Conservation (phyloP, 2,797 vertebrate genomes). For the Urosaurus nigricauda region DNA sequence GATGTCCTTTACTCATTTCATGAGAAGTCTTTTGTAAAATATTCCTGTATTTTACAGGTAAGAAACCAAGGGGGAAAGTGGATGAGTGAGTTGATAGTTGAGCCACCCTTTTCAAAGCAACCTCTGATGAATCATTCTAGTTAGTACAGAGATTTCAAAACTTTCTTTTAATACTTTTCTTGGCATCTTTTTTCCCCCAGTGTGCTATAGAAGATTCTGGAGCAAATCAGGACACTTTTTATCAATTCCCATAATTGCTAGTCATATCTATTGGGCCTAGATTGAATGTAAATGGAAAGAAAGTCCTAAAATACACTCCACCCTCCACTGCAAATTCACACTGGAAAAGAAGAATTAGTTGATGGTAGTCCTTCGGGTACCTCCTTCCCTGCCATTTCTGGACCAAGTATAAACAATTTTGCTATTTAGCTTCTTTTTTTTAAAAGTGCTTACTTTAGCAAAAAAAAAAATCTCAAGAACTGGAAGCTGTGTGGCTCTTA, state of each 20-base stretch:
- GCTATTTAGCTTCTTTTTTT: not conserved
- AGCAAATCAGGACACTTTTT: not conserved
- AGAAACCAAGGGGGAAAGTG: not conserved
- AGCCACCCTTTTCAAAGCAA: not conserved
- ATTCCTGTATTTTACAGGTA: not conserved
- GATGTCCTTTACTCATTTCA: not conserved
- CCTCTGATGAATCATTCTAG: not conserved
- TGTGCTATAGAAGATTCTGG: not conserved
- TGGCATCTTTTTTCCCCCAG: too few relatives aligned
- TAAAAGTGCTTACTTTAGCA: not conserved
- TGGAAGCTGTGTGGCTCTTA: not conserved
- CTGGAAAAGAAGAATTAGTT: not conserved
- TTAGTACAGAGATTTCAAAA: not conserved
- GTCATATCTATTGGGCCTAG: not conserved
- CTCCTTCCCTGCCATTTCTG: not conserved
- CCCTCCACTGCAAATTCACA: not conserved
- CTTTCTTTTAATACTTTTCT: not conserved
- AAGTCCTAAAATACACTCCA: not conserved
- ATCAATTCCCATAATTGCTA: not conserved
- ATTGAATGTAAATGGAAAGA: not conserved
- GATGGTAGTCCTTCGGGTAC: too few relatives aligned
- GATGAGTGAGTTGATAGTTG: not conserved
- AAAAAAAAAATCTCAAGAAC: not conserved
- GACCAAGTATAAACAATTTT: too few relatives aligned
- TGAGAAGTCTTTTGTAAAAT: not conserved